Base-by-base conservation (phyloP, 2,888 invertebrate genomes). In the Carterocephalus palaemon region DNA sequence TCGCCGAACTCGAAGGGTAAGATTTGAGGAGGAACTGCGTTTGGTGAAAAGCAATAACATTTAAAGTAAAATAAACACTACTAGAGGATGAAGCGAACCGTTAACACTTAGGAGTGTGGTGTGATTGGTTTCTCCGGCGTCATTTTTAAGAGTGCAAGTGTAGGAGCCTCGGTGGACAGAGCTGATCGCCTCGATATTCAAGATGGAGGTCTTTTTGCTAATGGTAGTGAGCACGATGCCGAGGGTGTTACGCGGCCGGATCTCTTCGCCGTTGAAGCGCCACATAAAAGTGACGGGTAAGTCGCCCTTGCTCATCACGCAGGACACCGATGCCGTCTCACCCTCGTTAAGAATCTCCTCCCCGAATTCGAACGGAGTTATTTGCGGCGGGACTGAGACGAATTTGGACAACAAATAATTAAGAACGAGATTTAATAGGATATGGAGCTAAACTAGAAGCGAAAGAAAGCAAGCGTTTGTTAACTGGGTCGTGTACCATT, bases 241-340 rank as follows among this genome's bases (percentile, higher is more conserved):
- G 53, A 89, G 77, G 49, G 62, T 70, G 60, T 89, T 89, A 51
- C 84, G 88, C 53, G 80, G 82, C 57, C 63, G 71, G 37, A 89
- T 79, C 47, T 78, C 73, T 60, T 82, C 78, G 49, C 84, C 87
- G 51, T 90, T 89, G 58, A 91, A 88, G 31, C 88, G 89, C 95
- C 95, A 95, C 37, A 88, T 89, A 54, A 96, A 93, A 53, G 89
- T 89, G 51, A 95, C 88, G 6, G 95, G 95, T 26, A 92, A 81
- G 73, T 96, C 96, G 16, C 95, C 95, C 72, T 93, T 93, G 66
- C 89, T 90, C 59, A 94, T 92, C 32, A 91, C 90, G 70, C 95
- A 95, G 38, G 90, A 90, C 13, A 92, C 90, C 9, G 92, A 92
- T 13, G 91, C 91, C 60, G 91, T 89, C 65, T 93, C 92, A 52